These are phyloP conservation scores for Athetis lepigone DNA, from an alignment of 2,888 invertebrate species.

Conservation along the genomic window DNA sequence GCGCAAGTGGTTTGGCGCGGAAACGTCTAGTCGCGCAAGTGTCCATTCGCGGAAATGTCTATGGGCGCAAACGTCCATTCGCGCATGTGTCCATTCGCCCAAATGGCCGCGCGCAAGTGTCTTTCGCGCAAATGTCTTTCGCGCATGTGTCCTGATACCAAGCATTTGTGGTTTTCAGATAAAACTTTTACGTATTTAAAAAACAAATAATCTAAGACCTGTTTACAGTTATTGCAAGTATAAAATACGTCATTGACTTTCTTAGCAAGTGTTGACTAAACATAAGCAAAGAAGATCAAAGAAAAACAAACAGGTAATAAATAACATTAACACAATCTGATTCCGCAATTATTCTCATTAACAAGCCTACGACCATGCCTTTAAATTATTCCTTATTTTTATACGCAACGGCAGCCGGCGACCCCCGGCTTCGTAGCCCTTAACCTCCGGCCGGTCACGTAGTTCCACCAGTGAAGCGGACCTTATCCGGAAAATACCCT, in stretches of 20 bases:
- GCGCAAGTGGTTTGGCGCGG: no score
- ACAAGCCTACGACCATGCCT: constrained; percentile 20
- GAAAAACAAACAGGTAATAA: constrained; percentile 2
- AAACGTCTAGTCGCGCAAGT: no score
- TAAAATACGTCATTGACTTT: neutral
- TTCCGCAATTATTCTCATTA: constrained; percentile 33
- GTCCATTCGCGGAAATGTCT: no score
- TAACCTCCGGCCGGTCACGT: constrained; percentile 52
- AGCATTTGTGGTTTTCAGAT: no score
- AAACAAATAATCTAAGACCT: no score
- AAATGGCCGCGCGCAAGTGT: no score
- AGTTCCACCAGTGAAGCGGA: constrained; percentile 31
- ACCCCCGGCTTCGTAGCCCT: constrained; percentile 37
- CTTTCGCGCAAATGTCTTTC: no score
- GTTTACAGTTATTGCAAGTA: no score
- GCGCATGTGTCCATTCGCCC: no score
- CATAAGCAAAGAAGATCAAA: neutral
- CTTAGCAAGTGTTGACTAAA: neutral
- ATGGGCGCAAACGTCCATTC: no score
- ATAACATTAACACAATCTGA: constrained; percentile 22
- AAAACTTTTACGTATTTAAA: no score
- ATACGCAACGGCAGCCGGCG: constrained; percentile 7
- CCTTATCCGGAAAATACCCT: constrained; percentile 21
- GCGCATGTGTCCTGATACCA: no score
- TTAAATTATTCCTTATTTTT: constrained; percentile 35